Evolutionary conservation across 2,113 vertebrate genomes (phyloP).

Genomic region (Mesitornis unicolor): DNA sequence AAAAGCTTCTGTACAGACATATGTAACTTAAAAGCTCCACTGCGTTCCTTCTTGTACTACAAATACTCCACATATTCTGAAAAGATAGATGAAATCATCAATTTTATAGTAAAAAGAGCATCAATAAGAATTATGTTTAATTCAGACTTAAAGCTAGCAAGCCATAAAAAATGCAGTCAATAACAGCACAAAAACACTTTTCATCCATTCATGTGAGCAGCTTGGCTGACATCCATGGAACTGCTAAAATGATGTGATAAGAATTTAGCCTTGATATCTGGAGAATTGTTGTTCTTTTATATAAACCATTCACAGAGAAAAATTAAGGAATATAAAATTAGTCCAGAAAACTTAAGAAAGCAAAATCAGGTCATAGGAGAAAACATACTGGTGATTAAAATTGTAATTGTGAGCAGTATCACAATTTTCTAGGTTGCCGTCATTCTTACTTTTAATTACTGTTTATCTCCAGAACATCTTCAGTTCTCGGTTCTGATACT

Average conservation of each 20-base stretch:
- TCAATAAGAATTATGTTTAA: background rate
- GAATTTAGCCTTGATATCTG: background rate
- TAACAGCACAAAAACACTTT: background rate
- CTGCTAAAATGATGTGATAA: background rate
- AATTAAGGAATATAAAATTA: background rate
- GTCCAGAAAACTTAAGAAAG: background rate
- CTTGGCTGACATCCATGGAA: background rate
- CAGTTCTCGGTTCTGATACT: background rate
- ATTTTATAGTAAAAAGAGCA: background rate
- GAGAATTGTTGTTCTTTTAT: background rate
- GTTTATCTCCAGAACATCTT: background rate
- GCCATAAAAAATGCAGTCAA: background rate
- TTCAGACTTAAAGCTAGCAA: background rate
- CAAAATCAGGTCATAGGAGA: background rate
- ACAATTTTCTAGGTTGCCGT: background rate
- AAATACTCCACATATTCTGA: background rate
- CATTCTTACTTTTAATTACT: background rate
- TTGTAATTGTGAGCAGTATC: background rate
- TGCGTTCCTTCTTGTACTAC: background rate
- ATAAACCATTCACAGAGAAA: background rate
- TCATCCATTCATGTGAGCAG: background rate
- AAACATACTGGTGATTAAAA: background rate
- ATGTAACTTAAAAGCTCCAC: background rate
- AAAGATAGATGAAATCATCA: background rate
- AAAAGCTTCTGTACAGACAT: background rate